These are phyloP conservation scores for Sclerodermus sp. DNA, from an alignment of 2,888 invertebrate genomes.

Conservation along the genomic window DNA sequence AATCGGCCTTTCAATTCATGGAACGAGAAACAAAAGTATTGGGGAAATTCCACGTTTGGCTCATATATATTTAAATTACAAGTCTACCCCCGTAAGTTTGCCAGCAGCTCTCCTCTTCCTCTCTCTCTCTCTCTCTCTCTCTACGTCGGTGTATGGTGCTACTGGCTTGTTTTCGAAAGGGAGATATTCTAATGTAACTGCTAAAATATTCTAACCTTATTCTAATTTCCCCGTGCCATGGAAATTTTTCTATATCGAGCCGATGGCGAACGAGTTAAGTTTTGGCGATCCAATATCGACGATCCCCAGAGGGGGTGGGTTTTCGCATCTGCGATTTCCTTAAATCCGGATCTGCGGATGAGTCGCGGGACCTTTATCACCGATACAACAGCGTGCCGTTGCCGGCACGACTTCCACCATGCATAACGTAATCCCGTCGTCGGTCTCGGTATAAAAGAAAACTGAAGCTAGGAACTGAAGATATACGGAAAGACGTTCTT, in stretches of 20 bases:
- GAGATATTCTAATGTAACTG: too few species aligned
- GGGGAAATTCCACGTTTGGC: too few species aligned
- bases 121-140: slow-evolving; percentile 2
- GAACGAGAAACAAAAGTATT: background rate
- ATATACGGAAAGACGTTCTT: slow-evolving; percentile 29
- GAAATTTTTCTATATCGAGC: too few species aligned
- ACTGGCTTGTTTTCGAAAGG: too few species aligned
- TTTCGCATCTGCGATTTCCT: background rate
- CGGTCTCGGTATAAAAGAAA: slow-evolving; percentile 22
- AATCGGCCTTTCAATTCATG: background rate
- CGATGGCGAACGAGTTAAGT: too few species aligned
- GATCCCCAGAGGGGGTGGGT: too few species aligned
- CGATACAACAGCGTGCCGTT: background rate
- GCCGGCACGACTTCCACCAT: slow-evolving; percentile 23
- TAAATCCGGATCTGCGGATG: background rate
- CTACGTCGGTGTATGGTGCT: too few species aligned
- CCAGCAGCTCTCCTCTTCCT: background rate
- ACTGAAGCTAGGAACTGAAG: slow-evolving; percentile 6
- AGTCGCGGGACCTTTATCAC: background rate
- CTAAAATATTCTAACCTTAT: too few species aligned
- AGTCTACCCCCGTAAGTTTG: too few species aligned
- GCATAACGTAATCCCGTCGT: slow-evolving; percentile 35
- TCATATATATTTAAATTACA: too few species aligned
- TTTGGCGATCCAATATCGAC: too few species aligned
- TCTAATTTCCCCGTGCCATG: too few species aligned